Evolutionary conservation across 2,888 invertebrate species (phyloP).

Genomic region (Acleris sparsana): DNA sequence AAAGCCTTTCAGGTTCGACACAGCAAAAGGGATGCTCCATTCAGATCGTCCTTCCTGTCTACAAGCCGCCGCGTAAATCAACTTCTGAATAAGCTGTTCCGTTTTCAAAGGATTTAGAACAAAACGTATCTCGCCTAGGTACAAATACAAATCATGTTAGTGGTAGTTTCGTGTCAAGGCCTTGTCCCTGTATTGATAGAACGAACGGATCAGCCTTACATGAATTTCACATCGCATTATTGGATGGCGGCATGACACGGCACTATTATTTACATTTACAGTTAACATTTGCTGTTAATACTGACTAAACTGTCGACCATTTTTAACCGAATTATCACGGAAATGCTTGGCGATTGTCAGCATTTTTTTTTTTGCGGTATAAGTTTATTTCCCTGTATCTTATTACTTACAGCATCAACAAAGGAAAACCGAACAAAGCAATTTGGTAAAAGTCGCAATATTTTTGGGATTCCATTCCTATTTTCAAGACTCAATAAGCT

Average conservation of each 20-base stretch:
- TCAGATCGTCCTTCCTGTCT: conserved; percentile 72
- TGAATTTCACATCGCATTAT: conserved; percentile 34
- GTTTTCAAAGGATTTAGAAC: conserved; percentile 56
- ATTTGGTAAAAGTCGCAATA: not conserved
- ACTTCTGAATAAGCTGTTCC: conserved; percentile 71
- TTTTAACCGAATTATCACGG: too few species aligned
- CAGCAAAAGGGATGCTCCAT: conserved; percentile 70
- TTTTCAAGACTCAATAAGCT: conserved; percentile 6
- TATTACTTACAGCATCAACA: too few species aligned
- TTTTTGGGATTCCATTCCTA: not conserved
- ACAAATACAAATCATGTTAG: conserved; percentile 5
- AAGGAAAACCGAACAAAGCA: too few species aligned
- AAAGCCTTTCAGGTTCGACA: conserved; percentile 78
- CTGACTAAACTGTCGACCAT: too few species aligned
- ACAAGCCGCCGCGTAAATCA: conserved; percentile 71
- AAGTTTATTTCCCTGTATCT: too few species aligned
- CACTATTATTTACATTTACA: conserved; percentile 22
- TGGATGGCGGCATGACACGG: conserved; percentile 33
- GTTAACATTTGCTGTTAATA: not conserved
- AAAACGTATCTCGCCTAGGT: conserved; percentile 40
- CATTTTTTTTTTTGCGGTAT: too few species aligned
- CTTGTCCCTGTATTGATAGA: conserved; percentile 34
- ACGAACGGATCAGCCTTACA: conserved; percentile 34
- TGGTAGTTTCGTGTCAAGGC: conserved; percentile 30
- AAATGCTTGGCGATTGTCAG: too few species aligned